A percentile compares a stretch with the other conserved stretches of the same genome.
These are phyloP conservation scores for Callochromis pleurospilus DNA, from an alignment of 2,113 vertebrate genomes.

Conservation along the genomic window DNA sequence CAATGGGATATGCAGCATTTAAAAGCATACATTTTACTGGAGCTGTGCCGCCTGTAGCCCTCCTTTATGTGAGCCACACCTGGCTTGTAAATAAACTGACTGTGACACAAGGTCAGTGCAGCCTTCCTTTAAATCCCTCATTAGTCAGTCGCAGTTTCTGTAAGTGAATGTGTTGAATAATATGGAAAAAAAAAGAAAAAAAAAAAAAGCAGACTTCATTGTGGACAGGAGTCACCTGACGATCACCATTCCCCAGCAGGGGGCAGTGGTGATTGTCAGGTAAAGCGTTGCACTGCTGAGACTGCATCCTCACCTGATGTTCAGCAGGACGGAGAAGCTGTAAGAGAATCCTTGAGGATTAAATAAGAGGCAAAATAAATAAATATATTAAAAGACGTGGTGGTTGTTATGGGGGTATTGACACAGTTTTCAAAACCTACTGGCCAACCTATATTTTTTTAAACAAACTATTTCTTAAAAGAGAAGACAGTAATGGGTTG, in stretches of 20 bases:
- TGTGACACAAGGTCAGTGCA: neutral
- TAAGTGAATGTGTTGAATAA: neutral
- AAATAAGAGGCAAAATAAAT: neutral
- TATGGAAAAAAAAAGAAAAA: neutral
- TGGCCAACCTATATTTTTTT: neutral
- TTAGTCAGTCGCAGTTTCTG: neutral
- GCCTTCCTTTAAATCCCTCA: neutral
- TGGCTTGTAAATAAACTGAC: neutral
- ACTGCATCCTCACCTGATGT: neutral
- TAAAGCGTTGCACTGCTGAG: neutral
- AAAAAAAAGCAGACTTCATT: neutral
- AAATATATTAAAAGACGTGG: neutral
- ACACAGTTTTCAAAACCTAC: neutral
- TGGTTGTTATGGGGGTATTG: neutral
- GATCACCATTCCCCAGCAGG: conserved; percentile 47
- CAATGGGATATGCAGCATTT: neutral
- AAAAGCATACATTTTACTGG: neutral
- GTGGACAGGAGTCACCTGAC: neutral
- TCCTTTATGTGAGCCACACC: neutral
- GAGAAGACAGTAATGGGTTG: neutral
- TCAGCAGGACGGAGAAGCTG: neutral
- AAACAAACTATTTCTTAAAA: neutral
- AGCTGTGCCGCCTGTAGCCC: neutral
- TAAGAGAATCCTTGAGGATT: neutral
- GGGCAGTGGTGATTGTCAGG: conserved; percentile 64